Conservation (phyloP, 2,113 vertebrate species). For the Crotalus viridis region DNA sequence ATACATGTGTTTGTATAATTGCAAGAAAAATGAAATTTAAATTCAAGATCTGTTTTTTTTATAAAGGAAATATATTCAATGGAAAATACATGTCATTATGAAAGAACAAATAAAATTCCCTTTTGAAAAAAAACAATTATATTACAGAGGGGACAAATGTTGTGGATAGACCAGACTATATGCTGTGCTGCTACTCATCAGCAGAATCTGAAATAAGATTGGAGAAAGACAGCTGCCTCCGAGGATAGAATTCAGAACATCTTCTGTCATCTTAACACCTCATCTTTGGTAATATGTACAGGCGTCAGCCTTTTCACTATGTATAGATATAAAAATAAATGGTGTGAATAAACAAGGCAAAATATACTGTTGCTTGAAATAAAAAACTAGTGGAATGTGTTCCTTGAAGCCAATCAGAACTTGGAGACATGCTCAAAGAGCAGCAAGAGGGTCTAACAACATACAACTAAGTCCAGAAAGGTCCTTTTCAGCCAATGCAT, state of each 20-base stretch:
- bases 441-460: background rate
- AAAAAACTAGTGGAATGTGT: background rate
- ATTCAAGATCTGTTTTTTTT: background rate
- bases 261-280: slow-evolving; percentile 11
- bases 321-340: slow-evolving; percentile 1
- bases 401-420: background rate
- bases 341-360: slow-evolving; percentile 23
- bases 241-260: slow-evolving; percentile 10
- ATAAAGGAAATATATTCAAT: background rate
- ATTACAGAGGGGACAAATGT: background rate
- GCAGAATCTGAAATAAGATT: background rate
- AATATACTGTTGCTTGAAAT: background rate
- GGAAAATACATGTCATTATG: background rate
- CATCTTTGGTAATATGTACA: slow-evolving; percentile 1
- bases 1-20: background rate
- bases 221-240: background rate
- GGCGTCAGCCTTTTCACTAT: background rate
- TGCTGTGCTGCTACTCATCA: slow-evolving; percentile 4
- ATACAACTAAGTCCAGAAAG: background rate
- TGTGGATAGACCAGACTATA: background rate
- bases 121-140: background rate
- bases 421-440: background rate
- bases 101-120: background rate
- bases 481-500: background rate
- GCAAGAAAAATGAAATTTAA: background rate